Evolutionary conservation across 53 echinoderm and acorn worm genomes (phyloP).

Genomic region (Arbacia lixula): DNA sequence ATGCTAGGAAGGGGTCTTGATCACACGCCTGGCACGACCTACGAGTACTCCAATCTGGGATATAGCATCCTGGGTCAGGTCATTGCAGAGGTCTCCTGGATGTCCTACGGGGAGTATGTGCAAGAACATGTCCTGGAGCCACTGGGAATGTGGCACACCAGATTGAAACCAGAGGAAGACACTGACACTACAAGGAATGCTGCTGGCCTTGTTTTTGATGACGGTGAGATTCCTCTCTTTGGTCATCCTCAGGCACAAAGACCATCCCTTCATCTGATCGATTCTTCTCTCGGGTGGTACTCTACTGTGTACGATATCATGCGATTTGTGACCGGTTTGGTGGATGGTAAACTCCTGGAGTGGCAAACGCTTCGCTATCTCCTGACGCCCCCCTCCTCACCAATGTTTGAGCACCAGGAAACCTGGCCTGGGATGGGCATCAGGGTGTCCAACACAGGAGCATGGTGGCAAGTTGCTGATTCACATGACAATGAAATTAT

Average conservation of each 20-base stretch:
- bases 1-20: conserved; percentile 72
- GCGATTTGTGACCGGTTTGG: conserved; percentile 78
- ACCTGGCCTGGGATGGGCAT: conserved; percentile 95
- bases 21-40: conserved; percentile 78
- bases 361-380: conserved; percentile 42
- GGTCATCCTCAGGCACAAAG: neutral
- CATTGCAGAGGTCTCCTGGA: conserved; percentile 67
- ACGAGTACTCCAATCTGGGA: conserved; percentile 90
- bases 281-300: conserved; percentile 88
- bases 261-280: conserved; percentile 45
- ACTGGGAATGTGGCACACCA: conserved; percentile 94
- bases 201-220: conserved; percentile 54
- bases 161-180: conserved; percentile 41
- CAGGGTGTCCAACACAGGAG: conserved; percentile 62
- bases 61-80: conserved; percentile 85
- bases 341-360: conserved; percentile 53
- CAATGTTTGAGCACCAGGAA: conserved; percentile 80
- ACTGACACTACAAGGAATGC: conserved; percentile 21
- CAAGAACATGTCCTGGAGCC: conserved; percentile 76
- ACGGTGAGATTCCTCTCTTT: conserved; percentile 62
- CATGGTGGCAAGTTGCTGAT: conserved; percentile 97
- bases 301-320: conserved; percentile 90
- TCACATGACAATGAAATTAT: conserved; percentile 90
- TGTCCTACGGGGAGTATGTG: conserved; percentile 71
- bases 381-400: conserved; percentile 67